phyloP scores from a whole-genome alignment of 30 jellyfish, hydroid and myxozoan species.

The Aurelia aurita region DNA sequence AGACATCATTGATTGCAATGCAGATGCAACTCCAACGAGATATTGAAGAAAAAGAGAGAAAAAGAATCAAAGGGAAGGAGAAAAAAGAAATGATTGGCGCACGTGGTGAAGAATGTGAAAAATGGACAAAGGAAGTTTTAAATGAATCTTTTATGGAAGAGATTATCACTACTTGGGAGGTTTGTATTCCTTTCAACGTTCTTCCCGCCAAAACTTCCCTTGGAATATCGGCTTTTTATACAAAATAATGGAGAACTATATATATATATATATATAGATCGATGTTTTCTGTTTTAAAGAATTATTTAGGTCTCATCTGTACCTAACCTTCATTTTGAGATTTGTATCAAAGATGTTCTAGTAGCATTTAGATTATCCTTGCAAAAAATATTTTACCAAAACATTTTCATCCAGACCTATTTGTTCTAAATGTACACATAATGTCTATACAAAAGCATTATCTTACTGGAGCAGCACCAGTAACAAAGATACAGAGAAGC shows the following conservation, averaged over 20 bases:
- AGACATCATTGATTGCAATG: constrained; percentile 73
- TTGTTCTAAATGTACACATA: too few relatives aligned
- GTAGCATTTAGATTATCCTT: too few relatives aligned
- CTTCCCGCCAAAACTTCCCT: neutral
- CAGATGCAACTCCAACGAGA: constrained; percentile 81
- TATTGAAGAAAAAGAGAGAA: constrained; percentile 68
- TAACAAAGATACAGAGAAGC: too few relatives aligned
- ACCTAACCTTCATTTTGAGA: too few relatives aligned
- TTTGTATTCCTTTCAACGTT: neutral
- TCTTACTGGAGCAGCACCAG: too few relatives aligned
- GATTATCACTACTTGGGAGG: constrained; percentile 87
- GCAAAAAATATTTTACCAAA: too few relatives aligned
- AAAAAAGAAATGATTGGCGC: constrained; percentile 65
- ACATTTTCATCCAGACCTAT: too few relatives aligned
- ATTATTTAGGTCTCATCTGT: too few relatives aligned
- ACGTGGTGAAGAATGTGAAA: constrained; percentile 56
- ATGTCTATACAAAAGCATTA: too few relatives aligned
- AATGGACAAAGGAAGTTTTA: constrained; percentile 76
- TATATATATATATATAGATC: neutral
- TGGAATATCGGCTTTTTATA: too few relatives aligned
- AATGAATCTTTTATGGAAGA: constrained; percentile 51
- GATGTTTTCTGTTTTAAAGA: neutral
- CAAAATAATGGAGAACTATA: too few relatives aligned
- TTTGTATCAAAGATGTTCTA: too few relatives aligned
- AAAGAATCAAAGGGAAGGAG: constrained; percentile 77